Evolutionary conservation across 2,113 vertebrate species (phyloP).

Genomic region (Speoplatyrhinus poulsoni): DNA sequence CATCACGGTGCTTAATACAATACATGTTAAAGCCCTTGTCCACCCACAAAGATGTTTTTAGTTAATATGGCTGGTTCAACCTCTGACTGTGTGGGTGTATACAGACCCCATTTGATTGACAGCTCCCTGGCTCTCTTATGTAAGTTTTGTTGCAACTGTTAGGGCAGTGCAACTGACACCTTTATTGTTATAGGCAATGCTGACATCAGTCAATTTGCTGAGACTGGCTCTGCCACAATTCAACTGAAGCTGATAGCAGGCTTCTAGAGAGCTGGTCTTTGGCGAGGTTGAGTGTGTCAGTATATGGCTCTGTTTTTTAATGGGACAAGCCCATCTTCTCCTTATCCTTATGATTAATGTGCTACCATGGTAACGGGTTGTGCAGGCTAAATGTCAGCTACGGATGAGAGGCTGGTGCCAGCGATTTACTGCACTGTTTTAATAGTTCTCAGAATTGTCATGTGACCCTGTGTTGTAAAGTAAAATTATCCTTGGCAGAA

Average conservation of each 20-base stretch:
- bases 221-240: too few species aligned
- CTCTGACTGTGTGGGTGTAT: too few species aligned
- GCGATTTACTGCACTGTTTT: constrained; percentile 43
- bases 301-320: constrained; percentile 24
- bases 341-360: constrained; percentile 52
- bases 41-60: too few species aligned
- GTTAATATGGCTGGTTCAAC: too few species aligned
- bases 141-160: too few species aligned
- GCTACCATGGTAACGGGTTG: constrained; percentile 34
- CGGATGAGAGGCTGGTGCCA: constrained; percentile 25
- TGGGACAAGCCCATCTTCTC: constrained; percentile 12
- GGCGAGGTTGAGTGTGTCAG: constrained; percentile 31
- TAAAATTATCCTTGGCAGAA: not conserved
- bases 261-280: constrained; percentile 26
- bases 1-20: too few species aligned
- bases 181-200: too few species aligned
- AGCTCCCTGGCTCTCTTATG: too few species aligned
- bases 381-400: constrained; percentile 20
- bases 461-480: not conserved
- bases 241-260: not conserved
- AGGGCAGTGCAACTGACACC: too few species aligned
- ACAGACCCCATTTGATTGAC: too few species aligned
- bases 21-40: too few species aligned
- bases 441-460: not conserved
- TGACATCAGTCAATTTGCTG: too few species aligned